Base-by-base conservation (phyloP, 2,888 invertebrate species). In the Odiellus spinosus region DNA sequence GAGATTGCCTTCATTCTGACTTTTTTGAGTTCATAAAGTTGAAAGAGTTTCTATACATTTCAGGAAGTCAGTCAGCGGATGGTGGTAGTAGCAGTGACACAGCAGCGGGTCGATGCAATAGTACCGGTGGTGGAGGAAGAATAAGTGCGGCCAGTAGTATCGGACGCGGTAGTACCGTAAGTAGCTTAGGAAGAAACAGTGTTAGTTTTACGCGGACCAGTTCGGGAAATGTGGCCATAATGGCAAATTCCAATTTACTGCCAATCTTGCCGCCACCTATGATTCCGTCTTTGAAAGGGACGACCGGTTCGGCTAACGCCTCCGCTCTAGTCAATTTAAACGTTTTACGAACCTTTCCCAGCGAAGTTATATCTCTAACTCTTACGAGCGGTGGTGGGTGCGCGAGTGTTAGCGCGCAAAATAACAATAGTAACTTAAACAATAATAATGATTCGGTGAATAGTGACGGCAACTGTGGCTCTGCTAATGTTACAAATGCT, bases 141-240 rank as follows among this genome's bases (percentile, higher is more conserved):
- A 41, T 47, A 38, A 52, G 52, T 20, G 47, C 50, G 4, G 47
- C 52, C 5, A 50, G 52, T 17, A 52, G 52, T 36, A 42, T 52
- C 8, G 52, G 52, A 18, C 41, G 52, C 12, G 46, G 52, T 21
- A 52, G 52, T 34, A 52, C 45, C 21, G 42, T 52, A 3, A 49
- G 49, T 32, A 52, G 52, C 35, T 40, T 52, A 3, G 52, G 52
- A 15, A 39, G 52, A 15, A 52, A 49, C 32, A 51, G 49, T 45
- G 47, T 47, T 17, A 46, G 46, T n/a, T 49, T 52, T 45, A 50
- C 52, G 11, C 40, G 54, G 26, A 52, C 52, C 21, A 51, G 47
- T 42, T 48, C 48, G 11, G 51, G 53, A 10, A 50, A 47, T 35
- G 47, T 52, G 6, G 49, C 51, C 4, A 42, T 43, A 6, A 26